A percentile compares a stretch with the other conserved stretches of the same genome.
These are phyloP conservation scores for Scelioninae gen. 1 DNA, from an alignment of 2,888 invertebrate species.

Conservation along the genomic window DNA sequence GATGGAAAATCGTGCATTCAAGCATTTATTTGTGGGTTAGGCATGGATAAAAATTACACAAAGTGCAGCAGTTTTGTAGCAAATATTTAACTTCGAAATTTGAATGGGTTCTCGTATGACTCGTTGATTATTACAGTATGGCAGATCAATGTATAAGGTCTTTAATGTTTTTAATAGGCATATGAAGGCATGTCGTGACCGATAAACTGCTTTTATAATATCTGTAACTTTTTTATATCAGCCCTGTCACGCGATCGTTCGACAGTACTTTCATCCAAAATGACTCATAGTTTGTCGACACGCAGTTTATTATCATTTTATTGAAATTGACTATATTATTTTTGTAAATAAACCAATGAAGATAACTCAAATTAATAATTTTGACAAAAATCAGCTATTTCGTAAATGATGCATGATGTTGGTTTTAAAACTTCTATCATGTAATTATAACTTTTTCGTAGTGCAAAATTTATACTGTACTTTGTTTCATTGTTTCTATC, in stretches of 20 bases:
- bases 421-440: too few species aligned
- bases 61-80: neutral
- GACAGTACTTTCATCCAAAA: conserved; percentile 33
- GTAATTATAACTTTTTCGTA: too few species aligned
- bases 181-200: conserved; percentile 29
- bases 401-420: too few species aligned
- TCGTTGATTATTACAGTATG: conserved; percentile 10
- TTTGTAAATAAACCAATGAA: conserved; percentile 7
- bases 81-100: neutral
- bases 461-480: too few species aligned
- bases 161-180: conserved; percentile 16
- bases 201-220: conserved; percentile 36
- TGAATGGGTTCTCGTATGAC: neutral
- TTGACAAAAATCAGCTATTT: neutral
- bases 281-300: conserved; percentile 28
- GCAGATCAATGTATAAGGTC: conserved; percentile 11
- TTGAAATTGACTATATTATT: conserved; percentile 24
- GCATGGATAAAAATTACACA: too few species aligned
- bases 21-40: conserved; percentile 33
- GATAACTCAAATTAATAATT: neutral
- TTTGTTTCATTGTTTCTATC: too few species aligned
- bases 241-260: conserved; percentile 38
- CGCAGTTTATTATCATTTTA: conserved; percentile 32
- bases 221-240: conserved; percentile 37
- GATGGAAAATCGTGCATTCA: conserved; percentile 12